Conservation (phyloP, 2,888 invertebrate species). For the Pyrochroa serraticornis region DNA sequence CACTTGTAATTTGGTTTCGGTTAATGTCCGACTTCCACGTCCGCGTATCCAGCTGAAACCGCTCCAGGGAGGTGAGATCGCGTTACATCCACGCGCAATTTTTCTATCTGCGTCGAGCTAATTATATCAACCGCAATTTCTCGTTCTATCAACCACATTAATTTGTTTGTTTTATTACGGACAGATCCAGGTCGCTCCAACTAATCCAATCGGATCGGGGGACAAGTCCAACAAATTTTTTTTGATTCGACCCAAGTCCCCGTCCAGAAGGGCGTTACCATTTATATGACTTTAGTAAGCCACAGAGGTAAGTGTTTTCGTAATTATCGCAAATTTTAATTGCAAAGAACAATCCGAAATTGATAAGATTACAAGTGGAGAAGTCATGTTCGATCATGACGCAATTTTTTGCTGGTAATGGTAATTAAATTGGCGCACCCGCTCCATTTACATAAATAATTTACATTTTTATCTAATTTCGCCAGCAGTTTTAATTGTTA, state of each 20-base stretch:
- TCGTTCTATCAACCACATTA: not conserved
- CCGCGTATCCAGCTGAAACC: not conserved
- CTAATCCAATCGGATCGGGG: constrained; percentile 2
- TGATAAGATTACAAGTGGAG: no score
- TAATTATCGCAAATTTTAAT: constrained; percentile 4
- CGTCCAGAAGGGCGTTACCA: constrained; percentile 88
- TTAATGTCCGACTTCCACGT: constrained; percentile 6
- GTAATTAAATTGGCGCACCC: no score
- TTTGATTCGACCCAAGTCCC: constrained; percentile 57
- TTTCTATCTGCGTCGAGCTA: constrained; percentile 10
- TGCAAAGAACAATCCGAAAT: not conserved
- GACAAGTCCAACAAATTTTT: constrained; percentile 24
- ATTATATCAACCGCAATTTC: constrained; percentile 7
- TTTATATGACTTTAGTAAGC: constrained; percentile 98
- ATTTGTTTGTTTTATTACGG: not conserved
- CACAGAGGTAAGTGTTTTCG: constrained; percentile 75
- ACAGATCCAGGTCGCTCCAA: not conserved
- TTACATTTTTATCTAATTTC: not conserved
- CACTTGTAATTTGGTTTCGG: constrained; percentile 1
- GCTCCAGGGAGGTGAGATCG: constrained; percentile 17
- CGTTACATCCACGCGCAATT: constrained; percentile 14
- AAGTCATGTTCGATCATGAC: no score
- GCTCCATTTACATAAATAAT: constrained; percentile 8
- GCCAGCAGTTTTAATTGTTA: not conserved
- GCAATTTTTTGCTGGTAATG: no score